Percentiles rank a stretch among this genome's conserved stretches.
phyloP scores from a whole-genome alignment of 2,113 vertebrate genomes.

The Thymallus thymallus region DNA sequence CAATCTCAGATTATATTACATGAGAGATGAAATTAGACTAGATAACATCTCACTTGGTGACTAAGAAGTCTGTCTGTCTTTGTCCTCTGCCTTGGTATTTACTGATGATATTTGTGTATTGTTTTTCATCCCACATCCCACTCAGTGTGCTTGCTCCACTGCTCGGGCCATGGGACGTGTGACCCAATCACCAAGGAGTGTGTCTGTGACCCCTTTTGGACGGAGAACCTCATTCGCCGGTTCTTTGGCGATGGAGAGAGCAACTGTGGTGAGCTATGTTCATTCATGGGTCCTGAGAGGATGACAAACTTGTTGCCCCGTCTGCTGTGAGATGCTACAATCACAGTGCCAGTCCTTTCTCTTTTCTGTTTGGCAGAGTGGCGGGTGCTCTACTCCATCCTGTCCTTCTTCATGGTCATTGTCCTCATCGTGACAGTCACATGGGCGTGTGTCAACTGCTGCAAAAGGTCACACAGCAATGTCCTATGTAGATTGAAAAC shows the following conservation, averaged over 20 bases:
- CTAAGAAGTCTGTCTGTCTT: no score
- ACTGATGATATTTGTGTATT: background rate
- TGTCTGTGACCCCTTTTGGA: constrained; percentile 87
- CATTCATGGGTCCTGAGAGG: background rate
- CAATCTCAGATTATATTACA: no score
- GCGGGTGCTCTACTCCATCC: constrained; percentile 83
- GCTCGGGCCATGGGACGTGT: constrained; percentile 85
- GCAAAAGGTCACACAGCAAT: constrained; percentile 77
- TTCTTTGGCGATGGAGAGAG: constrained; percentile 82
- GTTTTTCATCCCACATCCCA: background rate
- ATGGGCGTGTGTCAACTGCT: constrained; percentile 86
- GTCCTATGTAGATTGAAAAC: no score
- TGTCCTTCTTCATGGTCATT: constrained; percentile 71
- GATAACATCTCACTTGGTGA: no score
- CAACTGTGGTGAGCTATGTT: constrained; percentile 80
- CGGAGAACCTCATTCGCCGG: constrained; percentile 81
- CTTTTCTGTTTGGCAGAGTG: constrained; percentile 75
- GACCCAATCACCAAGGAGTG: constrained; percentile 87
- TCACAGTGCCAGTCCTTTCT: background rate
- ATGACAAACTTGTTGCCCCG: background rate
- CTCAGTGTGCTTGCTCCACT: constrained; percentile 82
- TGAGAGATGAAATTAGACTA: no score
- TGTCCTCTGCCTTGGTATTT: no score
- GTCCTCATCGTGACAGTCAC: constrained; percentile 68
- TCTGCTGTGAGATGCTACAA: background rate